phyloP scores from a whole-genome alignment of 2,797 vertebrate species.

The Spheniscus humboldti region DNA sequence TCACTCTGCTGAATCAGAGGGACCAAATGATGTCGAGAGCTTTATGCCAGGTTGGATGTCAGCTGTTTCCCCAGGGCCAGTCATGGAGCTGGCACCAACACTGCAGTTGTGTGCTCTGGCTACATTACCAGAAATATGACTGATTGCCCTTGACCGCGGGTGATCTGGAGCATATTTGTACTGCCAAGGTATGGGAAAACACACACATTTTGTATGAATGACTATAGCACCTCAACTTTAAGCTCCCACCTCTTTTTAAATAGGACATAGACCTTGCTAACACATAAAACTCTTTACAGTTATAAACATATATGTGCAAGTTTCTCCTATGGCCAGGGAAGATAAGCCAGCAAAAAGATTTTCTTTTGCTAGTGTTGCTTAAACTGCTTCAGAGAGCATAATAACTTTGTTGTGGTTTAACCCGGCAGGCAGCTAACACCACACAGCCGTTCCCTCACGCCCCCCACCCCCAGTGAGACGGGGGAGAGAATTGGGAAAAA shows the following conservation, averaged over 20 bases:
- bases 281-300: neutral
- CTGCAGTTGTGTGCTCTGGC: neutral
- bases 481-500: too few relatives aligned
- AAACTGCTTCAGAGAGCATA: neutral
- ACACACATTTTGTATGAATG: neutral
- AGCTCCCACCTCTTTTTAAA: neutral
- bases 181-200: neutral
- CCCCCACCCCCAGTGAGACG: too few relatives aligned
- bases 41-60: neutral
- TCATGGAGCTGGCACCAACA: neutral
- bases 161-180: neutral
- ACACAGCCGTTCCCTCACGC: too few relatives aligned
- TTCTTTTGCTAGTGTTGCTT: neutral
- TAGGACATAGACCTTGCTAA: neutral
- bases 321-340: neutral
- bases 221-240: neutral
- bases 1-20: neutral
- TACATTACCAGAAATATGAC: neutral
- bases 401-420: neutral
- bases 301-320: neutral
- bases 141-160: neutral
- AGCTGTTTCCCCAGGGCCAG: neutral
- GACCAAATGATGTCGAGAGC: neutral
- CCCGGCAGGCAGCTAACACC: too few relatives aligned
- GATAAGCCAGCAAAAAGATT: neutral